These are phyloP conservation scores for Drosophila koepferae DNA, from an alignment of 2,888 invertebrate species.

Conservation along the genomic window DNA sequence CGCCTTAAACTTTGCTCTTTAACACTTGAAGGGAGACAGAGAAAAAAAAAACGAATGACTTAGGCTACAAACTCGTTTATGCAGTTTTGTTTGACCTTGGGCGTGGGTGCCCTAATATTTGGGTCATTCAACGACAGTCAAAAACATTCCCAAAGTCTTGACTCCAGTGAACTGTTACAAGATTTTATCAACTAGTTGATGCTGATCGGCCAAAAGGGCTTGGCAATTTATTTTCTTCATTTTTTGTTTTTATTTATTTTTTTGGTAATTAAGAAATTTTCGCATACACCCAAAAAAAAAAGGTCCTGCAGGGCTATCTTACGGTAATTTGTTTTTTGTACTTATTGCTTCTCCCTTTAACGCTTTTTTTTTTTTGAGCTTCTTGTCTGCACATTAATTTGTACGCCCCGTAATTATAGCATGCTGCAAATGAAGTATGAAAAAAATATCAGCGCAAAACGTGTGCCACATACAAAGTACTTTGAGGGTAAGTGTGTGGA, in stretches of 20 bases:
- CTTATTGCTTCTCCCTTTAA: neutral
- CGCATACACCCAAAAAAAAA: conserved; percentile 47
- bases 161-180: conserved; percentile 15
- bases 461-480: conserved; percentile 71
- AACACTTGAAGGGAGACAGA: neutral
- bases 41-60: conserved; percentile 59
- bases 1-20: conserved; percentile 68
- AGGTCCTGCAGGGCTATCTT: conserved; percentile 28
- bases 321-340: conserved; percentile 50
- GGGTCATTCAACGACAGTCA: neutral
- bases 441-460: conserved; percentile 67
- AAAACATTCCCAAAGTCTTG: conserved; percentile 9
- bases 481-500: conserved; percentile 7
- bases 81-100: conserved; percentile 55
- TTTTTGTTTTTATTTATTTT: conserved; percentile 8
- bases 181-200: conserved; percentile 26
- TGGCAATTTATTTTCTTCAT: conserved; percentile 7
- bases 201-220: conserved; percentile 8
- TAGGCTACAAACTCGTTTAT: conserved; percentile 67
- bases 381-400: conserved; percentile 61
- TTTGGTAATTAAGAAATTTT: conserved; percentile 72
- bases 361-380: conserved; percentile 14
- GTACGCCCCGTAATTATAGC: conserved; percentile 73
- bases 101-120: conserved; percentile 35
- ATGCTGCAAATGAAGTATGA: conserved; percentile 70